phyloP scores from a whole-genome alignment of 2,113 vertebrate species.

The Lepisosteus osseus region DNA sequence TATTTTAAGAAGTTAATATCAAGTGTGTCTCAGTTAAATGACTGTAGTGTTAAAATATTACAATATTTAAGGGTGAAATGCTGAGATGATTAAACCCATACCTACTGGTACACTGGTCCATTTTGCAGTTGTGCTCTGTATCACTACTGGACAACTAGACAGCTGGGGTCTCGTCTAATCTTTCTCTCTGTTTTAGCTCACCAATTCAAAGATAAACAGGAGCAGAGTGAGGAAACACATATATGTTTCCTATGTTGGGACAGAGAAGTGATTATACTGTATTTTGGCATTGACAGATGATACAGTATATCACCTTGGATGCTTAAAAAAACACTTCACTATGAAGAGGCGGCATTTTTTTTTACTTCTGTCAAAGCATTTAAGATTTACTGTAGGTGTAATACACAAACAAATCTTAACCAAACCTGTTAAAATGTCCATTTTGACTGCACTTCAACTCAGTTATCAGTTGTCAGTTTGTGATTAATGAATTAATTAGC shows the following conservation, averaged over 20 bases:
- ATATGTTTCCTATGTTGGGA: conserved; percentile 23
- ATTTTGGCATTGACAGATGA: conserved; percentile 66
- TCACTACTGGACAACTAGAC: conserved; percentile 24
- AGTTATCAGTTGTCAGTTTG: too few relatives aligned
- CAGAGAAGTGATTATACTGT: conserved; percentile 50
- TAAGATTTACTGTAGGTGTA: conserved; percentile 56
- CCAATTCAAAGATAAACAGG: conserved; percentile 37
- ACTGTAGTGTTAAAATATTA: too few relatives aligned
- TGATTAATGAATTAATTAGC: too few relatives aligned
- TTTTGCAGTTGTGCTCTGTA: conserved; percentile 45
- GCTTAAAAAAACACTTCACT: conserved; percentile 52
- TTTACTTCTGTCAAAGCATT: conserved; percentile 44
- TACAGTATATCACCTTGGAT: conserved; percentile 51
- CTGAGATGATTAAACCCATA: too few relatives aligned
- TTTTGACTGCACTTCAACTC: too few relatives aligned
- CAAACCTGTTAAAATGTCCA: too few relatives aligned
- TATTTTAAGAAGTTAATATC: too few relatives aligned
- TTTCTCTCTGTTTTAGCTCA: conserved; percentile 45
- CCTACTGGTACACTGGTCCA: conserved; percentile 29
- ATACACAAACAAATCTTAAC: conserved; percentile 20
- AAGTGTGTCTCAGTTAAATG: too few relatives aligned
- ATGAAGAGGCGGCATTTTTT: conserved; percentile 55
- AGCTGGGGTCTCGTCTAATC: conserved; percentile 43
- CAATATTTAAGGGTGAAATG: too few relatives aligned
- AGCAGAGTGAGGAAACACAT: conserved; percentile 11